Conservation (phyloP, 2,888 invertebrate genomes). For the Agrochola lychnidis region DNA sequence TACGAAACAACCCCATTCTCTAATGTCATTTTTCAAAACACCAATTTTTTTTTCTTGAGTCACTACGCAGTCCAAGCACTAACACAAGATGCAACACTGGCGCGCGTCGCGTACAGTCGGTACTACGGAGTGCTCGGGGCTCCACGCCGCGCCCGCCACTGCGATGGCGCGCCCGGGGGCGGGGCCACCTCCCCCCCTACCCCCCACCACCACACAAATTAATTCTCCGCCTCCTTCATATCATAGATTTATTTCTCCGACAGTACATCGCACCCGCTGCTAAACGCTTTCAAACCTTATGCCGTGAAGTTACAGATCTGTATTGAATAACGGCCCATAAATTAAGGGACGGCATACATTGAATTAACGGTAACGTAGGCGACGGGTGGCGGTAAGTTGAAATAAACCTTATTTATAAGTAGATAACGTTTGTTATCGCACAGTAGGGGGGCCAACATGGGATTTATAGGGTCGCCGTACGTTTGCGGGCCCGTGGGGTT, state of each 20-base stretch:
- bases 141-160: conserved; percentile 79
- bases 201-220: conserved; percentile 83
- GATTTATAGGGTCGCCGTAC: conserved; percentile 84
- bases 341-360: conserved; percentile 88
- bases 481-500: conserved; percentile 82
- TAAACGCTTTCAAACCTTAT: conserved; percentile 89
- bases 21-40: conserved; percentile 74
- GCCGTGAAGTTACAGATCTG: conserved; percentile 83
- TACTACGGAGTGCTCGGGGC: conserved; percentile 64
- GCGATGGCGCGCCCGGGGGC: conserved; percentile 88
- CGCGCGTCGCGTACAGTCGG: conserved; percentile 68
- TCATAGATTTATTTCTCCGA: conserved; percentile 90
- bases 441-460: conserved; percentile 71
- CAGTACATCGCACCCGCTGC: conserved; percentile 80
- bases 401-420: conserved; percentile 75
- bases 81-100: conserved; percentile 62
- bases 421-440: conserved; percentile 76
- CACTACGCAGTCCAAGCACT: conserved; percentile 64
- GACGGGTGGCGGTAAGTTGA: conserved; percentile 69
- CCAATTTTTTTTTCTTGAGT: conserved; percentile 62
- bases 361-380: conserved; percentile 86
- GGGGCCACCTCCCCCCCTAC: conserved; percentile 82
- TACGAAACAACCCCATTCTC: conserved; percentile 73
- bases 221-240: conserved; percentile 90
- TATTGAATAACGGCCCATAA: conserved; percentile 86